These are phyloP conservation scores for Drosophila leonis DNA, from an alignment of 2,888 invertebrate species.

Conservation along the genomic window DNA sequence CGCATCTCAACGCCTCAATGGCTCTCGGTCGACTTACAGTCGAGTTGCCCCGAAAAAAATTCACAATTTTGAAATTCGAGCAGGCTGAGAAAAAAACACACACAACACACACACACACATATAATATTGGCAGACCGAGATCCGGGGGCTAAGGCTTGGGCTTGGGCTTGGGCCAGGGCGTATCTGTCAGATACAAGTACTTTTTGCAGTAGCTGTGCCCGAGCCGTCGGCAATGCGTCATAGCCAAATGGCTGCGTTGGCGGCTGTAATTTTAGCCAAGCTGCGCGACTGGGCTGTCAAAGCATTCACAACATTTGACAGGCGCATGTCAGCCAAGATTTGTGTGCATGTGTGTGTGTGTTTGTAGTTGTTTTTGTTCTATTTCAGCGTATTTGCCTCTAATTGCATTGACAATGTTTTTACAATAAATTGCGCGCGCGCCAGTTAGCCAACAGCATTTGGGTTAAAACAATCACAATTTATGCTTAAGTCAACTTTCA, in stretches of 20 bases:
- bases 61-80: slow-evolving; percentile 63
- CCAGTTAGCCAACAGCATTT: slow-evolving; percentile 61
- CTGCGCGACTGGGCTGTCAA: slow-evolving; percentile 52
- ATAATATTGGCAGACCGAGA: slow-evolving; percentile 19
- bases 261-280: slow-evolving; percentile 72
- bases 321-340: slow-evolving; percentile 65
- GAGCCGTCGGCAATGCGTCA: slow-evolving; percentile 72
- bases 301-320: slow-evolving; percentile 67
- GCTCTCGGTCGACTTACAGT: slow-evolving; percentile 57
- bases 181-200: slow-evolving; percentile 51
- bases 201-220: slow-evolving; percentile 52
- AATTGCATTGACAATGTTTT: slow-evolving; percentile 80
- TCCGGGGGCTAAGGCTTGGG: slow-evolving; percentile 6
- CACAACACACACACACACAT: background rate
- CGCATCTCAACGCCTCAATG: slow-evolving; percentile 58
- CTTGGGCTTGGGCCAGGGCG: slow-evolving; percentile 24
- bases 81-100: slow-evolving; percentile 57
- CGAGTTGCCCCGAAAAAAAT: slow-evolving; percentile 53
- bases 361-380: slow-evolving; percentile 20
- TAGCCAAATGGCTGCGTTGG: slow-evolving; percentile 48
- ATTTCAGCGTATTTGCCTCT: slow-evolving; percentile 52
- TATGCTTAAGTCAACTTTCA: slow-evolving; percentile 61
- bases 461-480: slow-evolving; percentile 79
- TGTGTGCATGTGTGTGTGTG: slow-evolving; percentile 33
- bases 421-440: slow-evolving; percentile 77